Conservation (phyloP, 1,140 invertebrate genomes). For the Plodia interpunctella region DNA sequence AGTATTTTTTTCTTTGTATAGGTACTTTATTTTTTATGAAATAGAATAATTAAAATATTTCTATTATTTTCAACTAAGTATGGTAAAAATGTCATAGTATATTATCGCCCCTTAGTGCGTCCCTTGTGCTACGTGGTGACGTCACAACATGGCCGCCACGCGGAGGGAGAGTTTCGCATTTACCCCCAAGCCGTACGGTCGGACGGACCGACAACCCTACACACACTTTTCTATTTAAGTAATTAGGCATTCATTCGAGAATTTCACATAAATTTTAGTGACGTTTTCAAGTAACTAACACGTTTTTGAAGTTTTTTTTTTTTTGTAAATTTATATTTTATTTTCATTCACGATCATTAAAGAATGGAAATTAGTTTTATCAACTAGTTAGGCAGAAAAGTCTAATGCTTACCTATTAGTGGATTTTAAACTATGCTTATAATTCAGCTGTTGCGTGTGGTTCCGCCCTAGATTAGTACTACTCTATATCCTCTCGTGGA, state of each 20-base stretch:
- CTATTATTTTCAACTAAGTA: neutral
- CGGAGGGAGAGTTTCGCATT: conserved; percentile 65
- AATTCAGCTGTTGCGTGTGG: too few relatives aligned
- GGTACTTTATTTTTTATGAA: neutral
- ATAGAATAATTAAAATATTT: neutral
- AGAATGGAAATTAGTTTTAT: too few relatives aligned
- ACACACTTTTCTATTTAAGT: conserved; percentile 4
- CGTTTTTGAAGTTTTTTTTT: neutral
- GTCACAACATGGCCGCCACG: conserved; percentile 69
- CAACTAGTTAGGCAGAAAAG: too few relatives aligned
- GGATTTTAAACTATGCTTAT: too few relatives aligned
- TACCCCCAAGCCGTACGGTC: conserved; percentile 52
- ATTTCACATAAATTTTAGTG: conserved; percentile 1
- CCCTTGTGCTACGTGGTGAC: conserved; percentile 41
- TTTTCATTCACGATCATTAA: too few relatives aligned
- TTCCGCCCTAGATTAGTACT: too few relatives aligned
- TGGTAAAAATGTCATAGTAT: too few relatives aligned
- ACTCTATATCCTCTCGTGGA: too few relatives aligned
- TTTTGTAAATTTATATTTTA: neutral
- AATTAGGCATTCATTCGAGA: conserved; percentile 1
- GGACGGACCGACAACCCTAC: conserved; percentile 26
- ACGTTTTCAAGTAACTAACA: neutral
- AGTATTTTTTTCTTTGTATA: neutral
- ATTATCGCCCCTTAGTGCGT: conserved; percentile 38
- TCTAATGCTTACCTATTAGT: too few relatives aligned